These are phyloP conservation scores for Lasioglossum villosulum DNA, from an alignment of 2,888 invertebrate species.

Conservation along the genomic window DNA sequence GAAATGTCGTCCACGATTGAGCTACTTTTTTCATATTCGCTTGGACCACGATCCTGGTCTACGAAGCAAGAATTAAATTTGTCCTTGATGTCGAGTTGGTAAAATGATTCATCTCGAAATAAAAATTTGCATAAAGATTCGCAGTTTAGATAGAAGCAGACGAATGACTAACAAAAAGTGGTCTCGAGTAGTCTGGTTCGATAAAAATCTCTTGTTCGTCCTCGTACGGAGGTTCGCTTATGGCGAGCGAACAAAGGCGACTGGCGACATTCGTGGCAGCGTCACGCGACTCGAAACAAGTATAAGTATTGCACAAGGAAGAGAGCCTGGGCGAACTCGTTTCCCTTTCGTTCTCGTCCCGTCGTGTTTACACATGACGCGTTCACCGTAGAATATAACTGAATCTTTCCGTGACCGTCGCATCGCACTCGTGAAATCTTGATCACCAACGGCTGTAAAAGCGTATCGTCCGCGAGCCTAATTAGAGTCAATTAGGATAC, in stretches of 20 bases:
- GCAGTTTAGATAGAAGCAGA: background rate
- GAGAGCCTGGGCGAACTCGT: slow-evolving; percentile 38
- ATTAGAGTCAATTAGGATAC: slow-evolving; percentile 31
- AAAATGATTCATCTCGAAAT: background rate
- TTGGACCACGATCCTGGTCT: background rate
- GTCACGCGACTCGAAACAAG: slow-evolving; percentile 21
- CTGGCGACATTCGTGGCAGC: slow-evolving; percentile 12
- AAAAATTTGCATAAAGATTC: background rate
- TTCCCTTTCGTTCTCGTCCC: slow-evolving; percentile 29
- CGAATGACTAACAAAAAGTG: background rate
- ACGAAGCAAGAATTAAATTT: background rate
- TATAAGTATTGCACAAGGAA: slow-evolving; percentile 23
- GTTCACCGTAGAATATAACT: background rate
- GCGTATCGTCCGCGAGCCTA: slow-evolving; percentile 39
- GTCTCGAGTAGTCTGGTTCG: background rate
- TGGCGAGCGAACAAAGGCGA: slow-evolving; percentile 13
- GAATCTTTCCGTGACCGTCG: slow-evolving; percentile 30
- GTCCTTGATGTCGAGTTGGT: background rate
- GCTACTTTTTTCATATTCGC: background rate
- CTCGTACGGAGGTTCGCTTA: background rate
- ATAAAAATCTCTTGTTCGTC: background rate
- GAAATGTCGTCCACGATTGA: background rate
- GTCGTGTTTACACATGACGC: slow-evolving; percentile 18
- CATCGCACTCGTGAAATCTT: background rate
- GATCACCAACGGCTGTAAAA: slow-evolving; percentile 41